Base-by-base conservation (phyloP, 2,797 vertebrate genomes). In the Hemibagrus guttatus region DNA sequence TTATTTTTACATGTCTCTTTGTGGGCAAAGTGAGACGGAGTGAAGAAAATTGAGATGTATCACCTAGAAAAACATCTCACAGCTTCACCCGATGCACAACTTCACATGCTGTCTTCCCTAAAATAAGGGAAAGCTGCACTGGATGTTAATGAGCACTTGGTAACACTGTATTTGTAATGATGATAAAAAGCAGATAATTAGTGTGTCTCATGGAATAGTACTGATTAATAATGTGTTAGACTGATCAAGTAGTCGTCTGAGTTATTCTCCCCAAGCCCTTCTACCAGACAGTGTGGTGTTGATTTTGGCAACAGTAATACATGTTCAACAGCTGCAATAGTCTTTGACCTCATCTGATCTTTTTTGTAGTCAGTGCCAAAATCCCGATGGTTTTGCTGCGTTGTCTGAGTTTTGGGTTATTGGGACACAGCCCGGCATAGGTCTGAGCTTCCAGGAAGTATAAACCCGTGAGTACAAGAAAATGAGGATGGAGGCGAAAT, bases 321-420 rank as follows among this genome's bases (percentile, higher is more conserved):
- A 42, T 85, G 88, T 71, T 28, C 81, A 89, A 84, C 74, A 84
- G 84, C 89, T 89, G 84, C 71, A 79, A 85, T 85, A 85, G 68
- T 90, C 88, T 88, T 87, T 90, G 88, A 86, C 88, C 90, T 88
- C 85, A 71, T 85, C 84, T 89, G 78, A 89, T 85, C 88, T 84
- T 61, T 85, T 74, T 83, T 78, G 26, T 84, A 85, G 49, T 76
- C 72, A 28, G 42, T 85, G 90, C 88, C 90, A 89, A 66, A 85
- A 89, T 84, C 46, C 35, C 85, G 64, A 78, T 85, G 83, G 86
- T 89, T 89, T 85, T 58, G 66, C 87, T 81, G 54, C 13, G 56
- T 87, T 84, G 68, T 89, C 86, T 72, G 68, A 83, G 71, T 81
- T 78, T 85, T 82, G 31, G 84, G 56, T 85, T 88, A 71, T 81